Evolutionary conservation across 2,113 vertebrate species (phyloP).

Genomic region (Mola mola): DNA sequence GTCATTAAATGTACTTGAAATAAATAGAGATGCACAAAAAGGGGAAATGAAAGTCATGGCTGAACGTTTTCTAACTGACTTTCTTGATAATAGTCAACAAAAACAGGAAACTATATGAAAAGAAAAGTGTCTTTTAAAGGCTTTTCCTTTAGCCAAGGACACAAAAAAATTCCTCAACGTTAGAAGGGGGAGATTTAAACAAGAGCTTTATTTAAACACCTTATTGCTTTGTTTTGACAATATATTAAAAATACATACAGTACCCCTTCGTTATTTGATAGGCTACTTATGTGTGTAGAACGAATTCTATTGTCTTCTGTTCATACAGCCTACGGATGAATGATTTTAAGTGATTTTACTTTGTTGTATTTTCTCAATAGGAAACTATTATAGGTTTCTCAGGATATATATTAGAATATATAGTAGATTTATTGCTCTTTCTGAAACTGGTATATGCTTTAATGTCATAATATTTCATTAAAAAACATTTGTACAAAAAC

Average conservation of each 20-base stretch:
- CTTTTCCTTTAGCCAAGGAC: conserved; percentile 12
- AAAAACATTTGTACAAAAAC: no score
- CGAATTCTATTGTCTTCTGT: background rate
- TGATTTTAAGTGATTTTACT: background rate
- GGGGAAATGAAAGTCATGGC: no score
- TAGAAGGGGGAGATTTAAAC: no score
- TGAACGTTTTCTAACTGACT: background rate
- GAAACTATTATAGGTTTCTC: background rate
- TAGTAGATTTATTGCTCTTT: background rate
- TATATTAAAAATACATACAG: no score
- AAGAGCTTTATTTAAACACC: no score
- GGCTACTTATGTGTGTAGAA: no score
- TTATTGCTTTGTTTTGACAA: no score
- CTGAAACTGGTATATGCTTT: no score
- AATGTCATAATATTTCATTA: no score
- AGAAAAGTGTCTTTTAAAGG: background rate
- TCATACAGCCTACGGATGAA: background rate
- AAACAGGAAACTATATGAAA: background rate
- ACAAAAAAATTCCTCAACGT: no score
- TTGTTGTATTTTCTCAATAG: background rate
- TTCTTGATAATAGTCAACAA: background rate
- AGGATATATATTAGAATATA: background rate
- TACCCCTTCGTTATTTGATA: no score
- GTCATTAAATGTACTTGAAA: background rate
- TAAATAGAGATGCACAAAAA: background rate